A percentile compares a stretch with the other conserved stretches of the same genome.
phyloP scores from a whole-genome alignment of 2,888 invertebrate species.

The Drosophila mulleri region DNA sequence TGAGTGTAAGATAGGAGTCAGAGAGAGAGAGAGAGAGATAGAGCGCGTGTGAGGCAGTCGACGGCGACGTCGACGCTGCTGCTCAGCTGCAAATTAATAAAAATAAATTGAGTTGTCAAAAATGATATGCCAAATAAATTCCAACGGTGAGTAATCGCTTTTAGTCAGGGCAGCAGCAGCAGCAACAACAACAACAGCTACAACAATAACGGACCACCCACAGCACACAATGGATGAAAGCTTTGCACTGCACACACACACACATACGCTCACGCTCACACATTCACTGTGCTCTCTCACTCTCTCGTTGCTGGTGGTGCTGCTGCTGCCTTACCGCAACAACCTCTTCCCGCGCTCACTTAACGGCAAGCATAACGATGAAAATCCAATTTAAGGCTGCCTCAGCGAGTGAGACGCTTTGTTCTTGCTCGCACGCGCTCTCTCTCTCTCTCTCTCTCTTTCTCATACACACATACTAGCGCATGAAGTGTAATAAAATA shows the following conservation, averaged over 20 bases:
- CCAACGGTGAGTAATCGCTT: conserved; percentile 85
- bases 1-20: background rate
- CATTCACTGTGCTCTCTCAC: conserved; percentile 11
- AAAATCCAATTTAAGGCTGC: conserved; percentile 83
- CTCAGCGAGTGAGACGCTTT: conserved; percentile 58
- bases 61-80: conserved; percentile 40
- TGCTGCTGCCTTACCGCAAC: conserved; percentile 36
- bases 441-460: conserved; percentile 37
- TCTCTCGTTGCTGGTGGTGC: conserved; percentile 14
- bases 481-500: conserved; percentile 83
- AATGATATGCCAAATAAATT: conserved; percentile 85
- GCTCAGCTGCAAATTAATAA: conserved; percentile 85
- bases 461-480: conserved; percentile 4
- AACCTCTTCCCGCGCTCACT: conserved; percentile 60
- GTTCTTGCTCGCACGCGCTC: conserved; percentile 51
- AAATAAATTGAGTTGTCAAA: conserved; percentile 85
- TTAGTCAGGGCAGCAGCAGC: conserved; percentile 45
- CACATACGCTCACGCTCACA: conserved; percentile 4
- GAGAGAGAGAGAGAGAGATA: background rate
- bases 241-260: conserved; percentile 32
- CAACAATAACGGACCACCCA: conserved; percentile 55
- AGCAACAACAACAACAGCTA: conserved; percentile 10
- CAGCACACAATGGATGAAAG: conserved; percentile 65
- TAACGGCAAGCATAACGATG: conserved; percentile 78
- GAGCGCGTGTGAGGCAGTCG: conserved; percentile 27